These are phyloP conservation scores for Chrysolina oricalcia DNA, from an alignment of 2,888 invertebrate genomes.

Conservation along the genomic window DNA sequence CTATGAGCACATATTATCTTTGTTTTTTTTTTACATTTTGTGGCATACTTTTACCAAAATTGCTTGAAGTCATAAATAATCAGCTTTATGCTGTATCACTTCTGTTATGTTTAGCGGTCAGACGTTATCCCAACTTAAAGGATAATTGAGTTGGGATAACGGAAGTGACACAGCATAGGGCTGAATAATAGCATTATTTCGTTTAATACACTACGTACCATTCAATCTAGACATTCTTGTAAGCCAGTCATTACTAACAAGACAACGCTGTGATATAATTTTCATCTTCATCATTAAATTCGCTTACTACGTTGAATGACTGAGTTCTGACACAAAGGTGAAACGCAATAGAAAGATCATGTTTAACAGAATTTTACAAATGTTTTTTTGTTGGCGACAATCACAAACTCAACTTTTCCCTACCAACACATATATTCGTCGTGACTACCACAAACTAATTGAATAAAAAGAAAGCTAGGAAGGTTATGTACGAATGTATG, in stretches of 20 bases:
- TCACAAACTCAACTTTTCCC: constrained; percentile 16
- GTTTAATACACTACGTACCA: constrained; percentile 9
- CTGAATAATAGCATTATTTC: constrained; percentile 17
- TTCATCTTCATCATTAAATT: constrained; percentile 15
- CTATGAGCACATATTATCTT: constrained; percentile 12
- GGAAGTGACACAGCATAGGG: too few species aligned
- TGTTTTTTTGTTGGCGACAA: constrained; percentile 20
- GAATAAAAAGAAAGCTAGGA: too few species aligned
- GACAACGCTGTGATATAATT: constrained; percentile 14
- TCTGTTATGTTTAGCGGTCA: too few species aligned
- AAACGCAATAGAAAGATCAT: constrained; percentile 25
- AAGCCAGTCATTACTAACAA: constrained; percentile 18
- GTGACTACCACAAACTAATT: constrained; percentile 49
- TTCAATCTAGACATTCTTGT: constrained; percentile 13
- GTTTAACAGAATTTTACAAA: constrained; percentile 3
- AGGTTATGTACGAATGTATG: too few species aligned
- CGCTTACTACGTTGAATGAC: constrained; percentile 17
- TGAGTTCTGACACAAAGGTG: constrained; percentile 9
- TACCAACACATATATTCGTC: constrained; percentile 14
- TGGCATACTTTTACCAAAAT: constrained; percentile 9
- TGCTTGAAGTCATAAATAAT: constrained; percentile 15
- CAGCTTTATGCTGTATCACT: too few species aligned
- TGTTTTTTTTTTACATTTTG: constrained; percentile 4
- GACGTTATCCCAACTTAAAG: too few species aligned
- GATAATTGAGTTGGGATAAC: too few species aligned